Percentiles rank a stretch among this genome's conserved stretches.
Evolutionary conservation across 2,797 vertebrate genomes (phyloP).

Genomic region (Amniataba percoides): DNA sequence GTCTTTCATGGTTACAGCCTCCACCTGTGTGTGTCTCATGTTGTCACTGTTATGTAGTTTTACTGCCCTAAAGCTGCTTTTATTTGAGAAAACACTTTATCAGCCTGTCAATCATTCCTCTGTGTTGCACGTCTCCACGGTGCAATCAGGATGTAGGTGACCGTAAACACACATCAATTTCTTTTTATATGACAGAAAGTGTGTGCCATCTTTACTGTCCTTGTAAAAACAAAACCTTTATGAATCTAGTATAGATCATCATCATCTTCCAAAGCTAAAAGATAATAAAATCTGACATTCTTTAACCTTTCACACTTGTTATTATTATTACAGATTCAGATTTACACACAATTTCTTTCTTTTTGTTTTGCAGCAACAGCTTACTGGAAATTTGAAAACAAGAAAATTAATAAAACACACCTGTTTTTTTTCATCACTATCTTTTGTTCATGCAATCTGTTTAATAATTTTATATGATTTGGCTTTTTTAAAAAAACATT

Average conservation of each 20-base stretch:
- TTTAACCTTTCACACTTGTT: neutral
- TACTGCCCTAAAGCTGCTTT: constrained; percentile 10
- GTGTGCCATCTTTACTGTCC: neutral
- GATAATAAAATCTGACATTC: too few relatives aligned
- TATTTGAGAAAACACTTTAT: constrained; percentile 28
- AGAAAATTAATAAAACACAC: too few relatives aligned
- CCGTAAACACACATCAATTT: neutral
- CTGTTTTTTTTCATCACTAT: too few relatives aligned
- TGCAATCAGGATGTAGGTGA: neutral
- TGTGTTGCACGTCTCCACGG: fast-evolving
- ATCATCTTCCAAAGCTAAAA: neutral
- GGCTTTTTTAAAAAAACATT: neutral
- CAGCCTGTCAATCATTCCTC: constrained; percentile 23
- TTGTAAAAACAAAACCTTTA: neutral
- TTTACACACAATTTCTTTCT: neutral
- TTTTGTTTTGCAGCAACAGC: neutral
- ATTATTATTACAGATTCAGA: neutral
- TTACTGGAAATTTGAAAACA: neutral
- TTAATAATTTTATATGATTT: neutral
- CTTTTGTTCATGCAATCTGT: neutral
- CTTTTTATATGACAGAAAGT: neutral
- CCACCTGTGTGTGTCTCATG: neutral
- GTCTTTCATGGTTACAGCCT: neutral
- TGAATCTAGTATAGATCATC: constrained; percentile 1
- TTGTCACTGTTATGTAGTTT: constrained; percentile 5